Evolutionary conservation across 2,113 vertebrate species (phyloP), one percentile per base, ranked within the genome.

Genomic region (Murina feae): DNA sequence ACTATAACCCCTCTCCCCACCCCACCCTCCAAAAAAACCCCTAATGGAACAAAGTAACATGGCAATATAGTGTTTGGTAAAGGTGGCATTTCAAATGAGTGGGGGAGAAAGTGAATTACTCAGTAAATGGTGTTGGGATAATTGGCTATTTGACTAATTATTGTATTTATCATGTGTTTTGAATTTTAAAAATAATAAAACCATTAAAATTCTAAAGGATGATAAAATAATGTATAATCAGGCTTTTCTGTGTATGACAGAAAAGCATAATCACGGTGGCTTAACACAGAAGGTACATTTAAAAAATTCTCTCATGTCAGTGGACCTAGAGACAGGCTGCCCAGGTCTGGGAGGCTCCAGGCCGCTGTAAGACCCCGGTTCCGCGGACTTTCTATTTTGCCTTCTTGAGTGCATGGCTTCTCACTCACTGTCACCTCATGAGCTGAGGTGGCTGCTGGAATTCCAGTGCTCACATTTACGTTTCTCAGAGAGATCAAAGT

Each of bases 161-260:
- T 68, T 79, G 1, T 39, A 55, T 79, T 89, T n/a, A 28, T 82
- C 13, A 42, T 42, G 9, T 78, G 42, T 66, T 87, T 95, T 87
- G 91, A 94, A 84, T 87, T 89, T 97, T 86, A 32, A 25, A 30
- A 86, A 93, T 63, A 60, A 51, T 35, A 23, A 88, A 93, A 47
- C 53, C n/a, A 49, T 74, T 90, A 84, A 55, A 81, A 90, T 85
- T 88, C 18, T 55, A 87, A 82, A 93, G 32, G 30, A 79, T 47
- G 80, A 71, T 37, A 21, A 32, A 4, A 35, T 75, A 81, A 69
- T 71, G 84, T 85, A 37, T 74, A 89, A 83, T 60, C 53, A 83
- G 11, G 30, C 55, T 93, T 82, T 9, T 82, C 13, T 74, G 1
- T 5, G 8, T 78, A 35, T 79, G 9, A 47, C 74, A 53, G 42